Conservation (phyloP, 2,113 vertebrate genomes). For the Sinocyclocheilus maitianheensis region DNA sequence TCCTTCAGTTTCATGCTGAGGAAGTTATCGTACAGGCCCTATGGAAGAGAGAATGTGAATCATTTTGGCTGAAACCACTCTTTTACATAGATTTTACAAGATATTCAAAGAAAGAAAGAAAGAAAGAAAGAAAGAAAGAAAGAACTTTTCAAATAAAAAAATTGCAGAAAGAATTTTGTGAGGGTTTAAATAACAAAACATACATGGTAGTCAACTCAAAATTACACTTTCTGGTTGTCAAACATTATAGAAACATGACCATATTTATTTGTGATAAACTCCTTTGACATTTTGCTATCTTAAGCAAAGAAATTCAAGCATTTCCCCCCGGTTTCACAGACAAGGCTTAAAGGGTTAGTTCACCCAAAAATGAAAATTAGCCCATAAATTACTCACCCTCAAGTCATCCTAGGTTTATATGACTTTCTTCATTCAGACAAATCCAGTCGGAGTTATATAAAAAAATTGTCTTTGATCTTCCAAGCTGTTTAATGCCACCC, state of each 20-base stretch:
- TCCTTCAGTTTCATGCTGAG: conserved; percentile 86
- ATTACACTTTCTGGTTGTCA: background rate
- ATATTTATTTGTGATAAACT: background rate
- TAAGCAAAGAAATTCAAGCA: background rate
- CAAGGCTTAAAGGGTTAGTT: too few species aligned
- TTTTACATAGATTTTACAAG: background rate
- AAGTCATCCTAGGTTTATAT: too few species aligned
- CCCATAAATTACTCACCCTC: too few species aligned
- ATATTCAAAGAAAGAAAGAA: background rate
- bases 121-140: background rate
- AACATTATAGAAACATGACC: background rate
- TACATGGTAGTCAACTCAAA: background rate
- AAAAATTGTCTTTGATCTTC: too few species aligned
- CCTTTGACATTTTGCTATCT: background rate
- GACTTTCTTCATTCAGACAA: too few species aligned
- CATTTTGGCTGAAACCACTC: background rate
- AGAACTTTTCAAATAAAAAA: too few species aligned
- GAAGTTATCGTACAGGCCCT: conserved; percentile 96
- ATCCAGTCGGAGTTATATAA: too few species aligned
- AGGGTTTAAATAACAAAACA: background rate
- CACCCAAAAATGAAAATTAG: too few species aligned
- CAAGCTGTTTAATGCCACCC: too few species aligned
- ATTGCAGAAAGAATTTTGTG: background rate
- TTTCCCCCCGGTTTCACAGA: background rate
- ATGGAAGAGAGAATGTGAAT: conserved; percentile 25